Conservation (phyloP, 2,888 invertebrate genomes). For the Melangyna quadrimaculata region DNA sequence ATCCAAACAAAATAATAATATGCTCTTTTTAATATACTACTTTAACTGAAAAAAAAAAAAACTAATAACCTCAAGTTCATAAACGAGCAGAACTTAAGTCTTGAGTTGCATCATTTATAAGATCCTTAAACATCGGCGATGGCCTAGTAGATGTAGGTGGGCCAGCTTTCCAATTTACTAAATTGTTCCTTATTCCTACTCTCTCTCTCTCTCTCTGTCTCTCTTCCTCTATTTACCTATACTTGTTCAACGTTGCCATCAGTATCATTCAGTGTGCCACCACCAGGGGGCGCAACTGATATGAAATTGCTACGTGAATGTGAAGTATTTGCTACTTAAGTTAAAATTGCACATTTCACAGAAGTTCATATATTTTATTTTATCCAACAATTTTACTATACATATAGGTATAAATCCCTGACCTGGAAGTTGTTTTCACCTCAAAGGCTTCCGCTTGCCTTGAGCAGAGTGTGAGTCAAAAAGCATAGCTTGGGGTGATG, state of each 20-base stretch:
- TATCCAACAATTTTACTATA: constrained; percentile 22
- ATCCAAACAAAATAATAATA: neutral
- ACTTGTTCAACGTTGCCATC: constrained; percentile 16
- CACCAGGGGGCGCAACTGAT: constrained; percentile 47
- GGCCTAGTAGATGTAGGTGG: too few relatives aligned
- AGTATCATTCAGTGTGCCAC: neutral
- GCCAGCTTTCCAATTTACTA: constrained; percentile 57
- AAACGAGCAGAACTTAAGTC: neutral
- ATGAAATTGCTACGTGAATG: constrained; percentile 63
- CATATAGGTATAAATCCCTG: constrained; percentile 63
- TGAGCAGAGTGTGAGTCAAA: neutral
- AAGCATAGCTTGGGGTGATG: neutral
- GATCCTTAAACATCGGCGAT: neutral
- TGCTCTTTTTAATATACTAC: neutral
- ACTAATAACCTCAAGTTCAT: constrained; percentile 16
- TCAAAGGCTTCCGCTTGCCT: neutral
- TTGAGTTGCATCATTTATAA: neutral
- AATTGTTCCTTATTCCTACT: constrained; percentile 64
- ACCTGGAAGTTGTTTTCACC: constrained; percentile 46
- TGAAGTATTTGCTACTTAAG: constrained; percentile 68
- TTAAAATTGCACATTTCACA: constrained; percentile 59
- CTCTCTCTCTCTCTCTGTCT: too few relatives aligned
- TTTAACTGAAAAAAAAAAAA: neutral
- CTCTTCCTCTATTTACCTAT: too few relatives aligned
- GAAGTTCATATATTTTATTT: constrained; percentile 12